A percentile compares a stretch with the other conserved stretches of the same genome.
phyloP scores from a whole-genome alignment of 2,113 vertebrate species.

The Malurus melanocephalus region DNA sequence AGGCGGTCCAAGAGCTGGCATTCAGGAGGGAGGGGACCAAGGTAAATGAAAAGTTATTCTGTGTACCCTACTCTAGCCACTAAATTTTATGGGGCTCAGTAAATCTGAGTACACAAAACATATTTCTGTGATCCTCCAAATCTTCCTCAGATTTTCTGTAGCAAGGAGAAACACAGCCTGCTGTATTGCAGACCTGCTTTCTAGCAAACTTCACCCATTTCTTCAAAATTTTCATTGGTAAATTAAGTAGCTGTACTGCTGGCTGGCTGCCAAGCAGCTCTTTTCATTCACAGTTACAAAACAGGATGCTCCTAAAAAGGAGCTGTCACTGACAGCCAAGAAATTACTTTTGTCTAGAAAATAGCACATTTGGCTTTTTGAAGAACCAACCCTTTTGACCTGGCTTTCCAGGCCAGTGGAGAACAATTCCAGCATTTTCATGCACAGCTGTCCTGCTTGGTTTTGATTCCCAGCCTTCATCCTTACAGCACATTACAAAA shows the following conservation, averaged over 20 bases:
- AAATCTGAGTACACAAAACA: background rate
- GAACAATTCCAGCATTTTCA: background rate
- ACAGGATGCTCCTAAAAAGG: background rate
- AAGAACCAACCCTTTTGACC: background rate
- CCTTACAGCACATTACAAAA: background rate
- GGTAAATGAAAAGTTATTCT: background rate
- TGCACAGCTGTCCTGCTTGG: background rate
- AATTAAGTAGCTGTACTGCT: slow-evolving; percentile 1
- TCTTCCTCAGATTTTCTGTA: background rate
- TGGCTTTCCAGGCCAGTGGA: background rate
- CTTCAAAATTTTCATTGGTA: background rate
- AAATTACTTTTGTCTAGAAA: slow-evolving; percentile 5
- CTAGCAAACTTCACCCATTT: background rate
- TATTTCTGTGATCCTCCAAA: background rate
- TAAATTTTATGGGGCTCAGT: background rate
- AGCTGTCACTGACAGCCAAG: background rate
- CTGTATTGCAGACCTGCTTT: background rate
- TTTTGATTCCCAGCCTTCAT: background rate
- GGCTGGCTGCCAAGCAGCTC: background rate
- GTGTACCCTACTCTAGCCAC: background rate
- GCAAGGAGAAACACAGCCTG: background rate
- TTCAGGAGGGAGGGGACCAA: background rate
- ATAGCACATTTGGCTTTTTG: background rate
- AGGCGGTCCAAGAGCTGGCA: background rate
- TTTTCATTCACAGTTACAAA: background rate